These are phyloP conservation scores for Erythrocebus patas DNA, from an alignment of 2,113 vertebrate genomes.

Conservation along the genomic window DNA sequence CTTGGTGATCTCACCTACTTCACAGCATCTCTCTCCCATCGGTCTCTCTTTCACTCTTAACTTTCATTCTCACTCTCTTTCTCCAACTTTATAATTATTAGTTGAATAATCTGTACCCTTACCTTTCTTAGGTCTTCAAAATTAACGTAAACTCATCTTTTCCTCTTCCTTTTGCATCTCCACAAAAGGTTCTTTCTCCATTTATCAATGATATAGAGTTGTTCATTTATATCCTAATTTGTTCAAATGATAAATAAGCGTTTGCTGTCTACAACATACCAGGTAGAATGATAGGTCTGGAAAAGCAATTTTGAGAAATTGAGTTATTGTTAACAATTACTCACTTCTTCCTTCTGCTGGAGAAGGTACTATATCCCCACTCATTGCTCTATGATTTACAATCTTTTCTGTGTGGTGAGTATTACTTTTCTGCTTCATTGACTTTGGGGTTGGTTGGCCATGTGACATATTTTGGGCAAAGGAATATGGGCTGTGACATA, in stretches of 20 bases:
- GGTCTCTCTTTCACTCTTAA: background rate
- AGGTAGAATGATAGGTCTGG: background rate
- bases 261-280: background rate
- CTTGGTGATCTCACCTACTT: background rate
- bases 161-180: background rate
- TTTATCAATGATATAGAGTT: background rate
- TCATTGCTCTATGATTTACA: background rate
- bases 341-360: background rate
- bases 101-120: background rate
- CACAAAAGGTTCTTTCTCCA: background rate
- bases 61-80: background rate
- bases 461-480: background rate
- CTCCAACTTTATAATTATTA: background rate
- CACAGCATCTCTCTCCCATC: background rate
- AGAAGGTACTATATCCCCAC: background rate
- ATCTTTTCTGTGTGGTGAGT: background rate
- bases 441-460: background rate
- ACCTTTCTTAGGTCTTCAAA: background rate
- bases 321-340: background rate
- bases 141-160: background rate
- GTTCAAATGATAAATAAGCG: background rate
- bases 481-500: background rate
- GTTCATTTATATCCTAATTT: background rate
- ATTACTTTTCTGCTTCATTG: background rate
- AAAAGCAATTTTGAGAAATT: background rate